Evolutionary conservation across 2,113 vertebrate species (phyloP).

Genomic region (Stegastes partitus): DNA sequence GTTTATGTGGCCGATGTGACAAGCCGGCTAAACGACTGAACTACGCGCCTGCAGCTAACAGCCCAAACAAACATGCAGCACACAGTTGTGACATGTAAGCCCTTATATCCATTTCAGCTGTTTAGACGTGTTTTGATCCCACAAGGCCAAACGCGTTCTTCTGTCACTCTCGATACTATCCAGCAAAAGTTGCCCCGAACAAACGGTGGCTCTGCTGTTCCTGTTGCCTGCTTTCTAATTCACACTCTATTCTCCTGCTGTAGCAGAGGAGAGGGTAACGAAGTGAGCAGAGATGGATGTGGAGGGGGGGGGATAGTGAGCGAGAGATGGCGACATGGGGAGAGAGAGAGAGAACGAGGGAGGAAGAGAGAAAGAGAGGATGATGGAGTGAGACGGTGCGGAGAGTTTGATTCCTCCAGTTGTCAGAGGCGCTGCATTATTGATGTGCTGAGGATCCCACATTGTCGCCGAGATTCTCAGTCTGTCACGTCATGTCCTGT

Average conservation of each 20-base stretch:
- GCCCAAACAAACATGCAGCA: slow-evolving; percentile 24
- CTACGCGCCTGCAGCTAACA: slow-evolving; percentile 42
- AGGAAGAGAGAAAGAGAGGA: slow-evolving; percentile 21
- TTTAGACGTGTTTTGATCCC: slow-evolving; percentile 52
- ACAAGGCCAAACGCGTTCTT: slow-evolving; percentile 21
- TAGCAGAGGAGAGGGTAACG: slow-evolving; percentile 41
- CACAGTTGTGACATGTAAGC: slow-evolving; percentile 17
- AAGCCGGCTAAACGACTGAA: slow-evolving; percentile 44
- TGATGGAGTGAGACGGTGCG: slow-evolving; percentile 55
- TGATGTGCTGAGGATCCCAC: slow-evolving; percentile 74
- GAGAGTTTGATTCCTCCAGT: slow-evolving; percentile 72
- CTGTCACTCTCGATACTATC: slow-evolving; percentile 30
- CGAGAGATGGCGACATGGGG: slow-evolving; percentile 18
- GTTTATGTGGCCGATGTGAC: slow-evolving; percentile 47
- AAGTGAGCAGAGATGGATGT: slow-evolving; percentile 59
- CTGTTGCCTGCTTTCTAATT: slow-evolving; percentile 50
- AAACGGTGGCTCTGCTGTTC: slow-evolving; percentile 1
- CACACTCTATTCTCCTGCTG: slow-evolving; percentile 28
- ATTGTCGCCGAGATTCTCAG: slow-evolving; percentile 64
- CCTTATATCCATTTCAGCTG: slow-evolving; percentile 29
- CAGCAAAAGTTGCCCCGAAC: slow-evolving; percentile 39
- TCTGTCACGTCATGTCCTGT: slow-evolving; percentile 69
- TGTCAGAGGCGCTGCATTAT: slow-evolving; percentile 80
- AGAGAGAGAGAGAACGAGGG: slow-evolving; percentile 14
- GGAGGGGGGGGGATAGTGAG: slow-evolving; percentile 19